phyloP scores from a whole-genome alignment of 2,797 vertebrate genomes.

The Rhabdophis nuchalis region DNA sequence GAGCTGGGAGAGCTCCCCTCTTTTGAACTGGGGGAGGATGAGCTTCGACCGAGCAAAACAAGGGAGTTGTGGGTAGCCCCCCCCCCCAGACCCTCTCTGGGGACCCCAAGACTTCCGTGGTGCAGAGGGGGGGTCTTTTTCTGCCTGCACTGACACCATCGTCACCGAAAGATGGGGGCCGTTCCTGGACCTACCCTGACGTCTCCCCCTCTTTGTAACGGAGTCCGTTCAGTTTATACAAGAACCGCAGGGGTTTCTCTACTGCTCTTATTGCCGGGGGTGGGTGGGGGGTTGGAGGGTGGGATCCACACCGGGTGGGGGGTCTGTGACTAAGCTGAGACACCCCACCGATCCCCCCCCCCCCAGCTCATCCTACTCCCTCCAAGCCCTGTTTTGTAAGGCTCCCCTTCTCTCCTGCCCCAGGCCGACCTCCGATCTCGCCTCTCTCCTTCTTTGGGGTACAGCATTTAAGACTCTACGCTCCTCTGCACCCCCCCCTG shows the following conservation, averaged over 20 bases:
- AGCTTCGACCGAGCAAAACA: background rate
- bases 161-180: background rate
- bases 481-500: conserved; percentile 67
- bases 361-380: background rate
- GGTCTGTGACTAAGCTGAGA: conserved; percentile 44
- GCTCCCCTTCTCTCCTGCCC: conserved; percentile 42
- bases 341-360: background rate
- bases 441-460: conserved; percentile 43
- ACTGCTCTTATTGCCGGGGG: conserved; percentile 47
- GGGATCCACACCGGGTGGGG: conserved; percentile 47
- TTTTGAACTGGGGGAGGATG: background rate
- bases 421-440: background rate
- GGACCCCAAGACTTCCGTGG: background rate
- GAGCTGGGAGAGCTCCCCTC: background rate
- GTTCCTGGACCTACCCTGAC: background rate
- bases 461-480: conserved; percentile 77
- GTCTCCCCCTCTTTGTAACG: conserved; percentile 23
- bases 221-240: conserved; percentile 38
- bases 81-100: background rate
- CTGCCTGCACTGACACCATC: background rate
- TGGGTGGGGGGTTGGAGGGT: conserved; percentile 41
- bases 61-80: background rate
- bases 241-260: conserved; percentile 29
- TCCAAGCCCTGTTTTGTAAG: conserved; percentile 63
- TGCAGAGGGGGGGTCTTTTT: background rate